A percentile compares a stretch with the other conserved stretches of the same genome.
phyloP scores from a whole-genome alignment of 2,113 vertebrate species.

The Balaenoptera acutorostrata region DNA sequence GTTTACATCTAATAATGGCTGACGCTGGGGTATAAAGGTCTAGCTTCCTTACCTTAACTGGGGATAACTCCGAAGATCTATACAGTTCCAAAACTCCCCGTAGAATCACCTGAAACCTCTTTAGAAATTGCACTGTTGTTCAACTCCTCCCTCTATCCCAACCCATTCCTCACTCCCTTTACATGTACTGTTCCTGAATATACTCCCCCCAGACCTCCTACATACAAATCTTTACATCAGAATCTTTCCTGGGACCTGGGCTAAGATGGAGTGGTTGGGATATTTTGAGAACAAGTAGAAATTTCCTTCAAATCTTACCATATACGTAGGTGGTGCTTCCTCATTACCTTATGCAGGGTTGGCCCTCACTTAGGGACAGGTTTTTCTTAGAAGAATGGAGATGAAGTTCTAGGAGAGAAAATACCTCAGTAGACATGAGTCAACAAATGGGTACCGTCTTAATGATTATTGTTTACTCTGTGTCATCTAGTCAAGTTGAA shows the following conservation, averaged over 20 bases:
- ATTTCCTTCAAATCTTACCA: not conserved
- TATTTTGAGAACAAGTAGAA: not conserved
- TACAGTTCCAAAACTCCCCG: not conserved
- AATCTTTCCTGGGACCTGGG: not conserved
- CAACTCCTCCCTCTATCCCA: not conserved
- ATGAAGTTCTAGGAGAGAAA: not conserved
- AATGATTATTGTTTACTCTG: not conserved
- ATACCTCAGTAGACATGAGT: not conserved
- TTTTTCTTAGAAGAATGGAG: slow-evolving; percentile 14
- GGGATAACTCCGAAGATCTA: not conserved
- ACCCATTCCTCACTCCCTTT: not conserved
- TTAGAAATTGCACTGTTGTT: not conserved
- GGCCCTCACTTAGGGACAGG: not conserved
- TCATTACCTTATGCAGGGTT: not conserved
- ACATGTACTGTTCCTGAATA: not conserved
- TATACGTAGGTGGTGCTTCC: not conserved
- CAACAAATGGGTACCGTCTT: not conserved
- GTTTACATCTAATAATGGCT: not conserved
- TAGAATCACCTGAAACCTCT: not conserved
- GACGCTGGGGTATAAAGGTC: not conserved
- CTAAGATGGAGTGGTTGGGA: not conserved
- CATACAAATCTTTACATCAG: not conserved
- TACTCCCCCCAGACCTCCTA: accelerated
- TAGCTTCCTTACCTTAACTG: not conserved
- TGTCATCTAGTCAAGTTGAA: slow-evolving; percentile 48